Percentiles rank a stretch among this genome's conserved stretches.
Evolutionary conservation across 2,797 vertebrate species (phyloP).

Genomic region (Sparus aurata): DNA sequence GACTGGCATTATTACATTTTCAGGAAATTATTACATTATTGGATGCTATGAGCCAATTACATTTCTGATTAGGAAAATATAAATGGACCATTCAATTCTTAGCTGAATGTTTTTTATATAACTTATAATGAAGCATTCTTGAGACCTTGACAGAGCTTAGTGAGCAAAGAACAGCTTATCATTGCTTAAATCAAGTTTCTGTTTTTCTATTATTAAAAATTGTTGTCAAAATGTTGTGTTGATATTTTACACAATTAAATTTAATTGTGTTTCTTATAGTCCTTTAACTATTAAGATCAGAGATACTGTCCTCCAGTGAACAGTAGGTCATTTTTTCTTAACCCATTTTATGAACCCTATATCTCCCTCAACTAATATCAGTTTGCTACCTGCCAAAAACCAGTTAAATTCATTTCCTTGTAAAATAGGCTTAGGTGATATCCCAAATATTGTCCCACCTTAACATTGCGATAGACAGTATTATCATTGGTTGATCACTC

Average conservation of each 20-base stretch:
- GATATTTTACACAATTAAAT: no score
- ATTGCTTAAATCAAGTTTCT: neutral
- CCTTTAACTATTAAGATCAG: no score
- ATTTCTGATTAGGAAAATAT: neutral
- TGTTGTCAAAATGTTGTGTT: neutral
- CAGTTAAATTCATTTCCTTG: neutral
- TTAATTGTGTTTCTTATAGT: neutral
- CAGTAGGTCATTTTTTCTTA: neutral
- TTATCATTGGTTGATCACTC: no score
- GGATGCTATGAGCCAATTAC: no score
- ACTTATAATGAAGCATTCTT: neutral
- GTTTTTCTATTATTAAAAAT: constrained; percentile 9
- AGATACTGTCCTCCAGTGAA: no score
- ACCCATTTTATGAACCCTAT: neutral
- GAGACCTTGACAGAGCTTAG: neutral
- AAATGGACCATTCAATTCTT: neutral
- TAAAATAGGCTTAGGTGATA: no score
- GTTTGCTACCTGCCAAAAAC: neutral
- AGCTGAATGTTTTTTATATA: neutral
- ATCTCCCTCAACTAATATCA: neutral
- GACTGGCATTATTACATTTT: no score
- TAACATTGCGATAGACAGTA: no score
- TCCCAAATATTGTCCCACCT: no score
- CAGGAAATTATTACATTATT: no score
- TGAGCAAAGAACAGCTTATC: neutral